Evolutionary conservation across 64 coral and sea anemone genomes (phyloP).

Genomic region (Montipora capricornis): DNA sequence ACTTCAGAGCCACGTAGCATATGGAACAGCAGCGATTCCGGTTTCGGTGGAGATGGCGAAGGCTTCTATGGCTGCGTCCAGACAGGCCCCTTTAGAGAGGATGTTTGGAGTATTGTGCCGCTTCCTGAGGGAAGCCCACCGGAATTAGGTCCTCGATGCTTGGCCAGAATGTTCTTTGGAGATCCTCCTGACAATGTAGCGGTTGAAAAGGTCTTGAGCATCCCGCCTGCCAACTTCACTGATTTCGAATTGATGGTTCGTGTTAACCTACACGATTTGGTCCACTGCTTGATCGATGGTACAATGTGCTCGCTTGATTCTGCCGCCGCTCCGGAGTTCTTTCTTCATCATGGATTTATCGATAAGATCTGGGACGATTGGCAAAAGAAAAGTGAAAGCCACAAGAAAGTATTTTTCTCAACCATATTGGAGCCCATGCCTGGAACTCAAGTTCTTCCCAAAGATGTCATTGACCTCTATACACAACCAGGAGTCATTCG

Average conservation of each 20-base stretch:
- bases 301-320: conserved; percentile 71
- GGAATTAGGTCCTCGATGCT: conserved; percentile 16
- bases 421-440: neutral
- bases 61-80: conserved; percentile 44
- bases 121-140: conserved; percentile 10
- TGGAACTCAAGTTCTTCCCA: neutral
- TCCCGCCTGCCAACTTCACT: conserved; percentile 27
- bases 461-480: conserved; percentile 8
- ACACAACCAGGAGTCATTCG: conserved; percentile 19
- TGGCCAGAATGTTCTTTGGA: conserved; percentile 68
- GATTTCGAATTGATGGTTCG: conserved; percentile 73
- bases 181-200: conserved; percentile 75
- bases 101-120: conserved; percentile 61
- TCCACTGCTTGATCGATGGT: conserved; percentile 42
- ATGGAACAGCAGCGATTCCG: conserved; percentile 65
- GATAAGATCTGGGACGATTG: conserved; percentile 70
- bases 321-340: conserved; percentile 65
- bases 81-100: conserved; percentile 71
- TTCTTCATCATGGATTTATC: conserved; percentile 67
- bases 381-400: conserved; percentile 31
- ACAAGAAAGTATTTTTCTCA: conserved; percentile 37
- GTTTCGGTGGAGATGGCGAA: conserved; percentile 69
- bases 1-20: conserved; percentile 7
- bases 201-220: conserved; percentile 41
- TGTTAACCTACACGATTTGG: conserved; percentile 29